Percentiles rank a stretch among this genome's conserved stretches.
These are phyloP conservation scores for Sicus ferrugineus DNA, from an alignment of 2,888 invertebrate species.

Conservation along the genomic window DNA sequence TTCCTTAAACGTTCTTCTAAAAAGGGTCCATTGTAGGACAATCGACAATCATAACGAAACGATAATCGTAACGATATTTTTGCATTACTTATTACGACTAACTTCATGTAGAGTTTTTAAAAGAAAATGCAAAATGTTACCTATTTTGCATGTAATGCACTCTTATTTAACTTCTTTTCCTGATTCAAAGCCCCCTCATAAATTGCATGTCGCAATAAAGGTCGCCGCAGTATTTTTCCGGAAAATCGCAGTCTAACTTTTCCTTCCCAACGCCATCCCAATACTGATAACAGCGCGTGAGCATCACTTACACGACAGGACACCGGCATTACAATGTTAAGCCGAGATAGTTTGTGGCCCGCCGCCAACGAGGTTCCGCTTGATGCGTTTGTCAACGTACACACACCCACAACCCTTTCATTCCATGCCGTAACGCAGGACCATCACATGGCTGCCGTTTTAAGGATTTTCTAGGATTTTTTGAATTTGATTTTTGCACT, in stretches of 20 bases:
- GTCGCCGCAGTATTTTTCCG: neutral
- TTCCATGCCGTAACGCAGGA: neutral
- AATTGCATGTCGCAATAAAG: neutral
- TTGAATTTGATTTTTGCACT: conserved; percentile 20
- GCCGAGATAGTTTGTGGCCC: conserved; percentile 20
- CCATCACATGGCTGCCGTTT: neutral
- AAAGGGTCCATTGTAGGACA: no score
- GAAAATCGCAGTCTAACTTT: neutral
- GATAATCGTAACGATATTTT: no score
- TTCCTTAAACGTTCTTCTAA: no score
- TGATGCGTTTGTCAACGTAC: conserved; percentile 46
- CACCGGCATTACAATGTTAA: conserved; percentile 25
- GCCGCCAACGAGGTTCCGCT: conserved; percentile 1
- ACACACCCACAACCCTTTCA: conserved; percentile 57
- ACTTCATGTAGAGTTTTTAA: no score
- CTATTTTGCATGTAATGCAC: no score
- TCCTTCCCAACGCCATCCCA: neutral
- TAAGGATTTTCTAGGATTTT: conserved; percentile 19
- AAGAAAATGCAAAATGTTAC: no score
- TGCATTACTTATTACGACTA: no score
- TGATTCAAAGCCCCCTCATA: no score
- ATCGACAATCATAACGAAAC: no score
- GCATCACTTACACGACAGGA: conserved; percentile 6
- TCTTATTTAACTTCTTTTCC: no score
- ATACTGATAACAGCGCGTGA: conserved; percentile 4